phyloP scores from a whole-genome alignment of 2,888 invertebrate genomes.

The Cheilosia scutellata region DNA sequence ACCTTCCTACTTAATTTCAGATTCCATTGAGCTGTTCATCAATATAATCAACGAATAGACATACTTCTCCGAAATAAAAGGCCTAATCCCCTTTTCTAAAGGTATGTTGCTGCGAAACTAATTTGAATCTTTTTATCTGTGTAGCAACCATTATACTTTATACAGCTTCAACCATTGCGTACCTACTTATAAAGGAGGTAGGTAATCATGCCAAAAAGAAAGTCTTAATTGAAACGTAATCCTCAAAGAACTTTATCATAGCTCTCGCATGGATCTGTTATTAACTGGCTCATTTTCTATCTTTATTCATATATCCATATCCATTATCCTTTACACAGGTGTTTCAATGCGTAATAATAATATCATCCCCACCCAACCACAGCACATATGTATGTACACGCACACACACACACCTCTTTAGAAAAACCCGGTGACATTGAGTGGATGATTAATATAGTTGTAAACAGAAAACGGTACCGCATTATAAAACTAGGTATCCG shows the following conservation, averaged over 20 bases:
- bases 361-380: background rate
- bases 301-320: slow-evolving; percentile 16
- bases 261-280: slow-evolving; percentile 29
- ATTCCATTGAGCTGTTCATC: background rate
- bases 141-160: background rate
- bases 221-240: slow-evolving; percentile 47
- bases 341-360: slow-evolving; percentile 45
- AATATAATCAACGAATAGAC: background rate
- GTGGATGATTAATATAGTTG: slow-evolving; percentile 30
- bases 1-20: too few species aligned
- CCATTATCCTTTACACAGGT: slow-evolving; percentile 47
- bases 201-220: slow-evolving; percentile 40
- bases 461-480: slow-evolving; percentile 41
- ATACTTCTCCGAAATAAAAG: background rate
- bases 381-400: background rate
- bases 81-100: background rate
- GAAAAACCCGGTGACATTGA: slow-evolving; percentile 1
- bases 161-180: background rate
- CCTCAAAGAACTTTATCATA: slow-evolving; percentile 39
- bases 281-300: slow-evolving; percentile 42
- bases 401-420: background rate
- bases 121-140: slow-evolving; percentile 12
- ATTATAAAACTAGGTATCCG: slow-evolving; percentile 50
- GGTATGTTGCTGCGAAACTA: slow-evolving; percentile 6
- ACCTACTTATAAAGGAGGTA: slow-evolving; percentile 1